phyloP scores from a whole-genome alignment of 2,797 vertebrate species.

The Pseudotriccus pelzelni region DNA sequence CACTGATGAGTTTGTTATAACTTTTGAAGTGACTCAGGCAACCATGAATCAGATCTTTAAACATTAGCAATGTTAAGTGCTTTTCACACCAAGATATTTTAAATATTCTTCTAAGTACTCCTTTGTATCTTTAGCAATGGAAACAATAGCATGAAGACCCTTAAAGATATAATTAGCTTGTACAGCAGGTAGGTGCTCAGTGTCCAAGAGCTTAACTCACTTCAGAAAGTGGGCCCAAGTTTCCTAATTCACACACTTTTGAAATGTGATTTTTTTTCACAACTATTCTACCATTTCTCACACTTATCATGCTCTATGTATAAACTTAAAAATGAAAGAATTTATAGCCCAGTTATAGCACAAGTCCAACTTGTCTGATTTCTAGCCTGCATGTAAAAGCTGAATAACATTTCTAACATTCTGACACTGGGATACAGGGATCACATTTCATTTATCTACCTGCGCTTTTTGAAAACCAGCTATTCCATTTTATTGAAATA shows the following conservation, averaged over 20 bases:
- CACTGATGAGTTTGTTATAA: not conserved
- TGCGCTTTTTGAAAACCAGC: slow-evolving; percentile 41
- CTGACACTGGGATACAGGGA: not conserved
- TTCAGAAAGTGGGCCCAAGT: not conserved
- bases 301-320: not conserved
- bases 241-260: not conserved
- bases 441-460: slow-evolving; percentile 42
- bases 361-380: slow-evolving; percentile 46
- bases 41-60: not conserved
- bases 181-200: not conserved
- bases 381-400: slow-evolving; percentile 16
- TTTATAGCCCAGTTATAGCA: not conserved
- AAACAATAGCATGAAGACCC: not conserved
- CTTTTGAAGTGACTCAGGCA: not conserved
- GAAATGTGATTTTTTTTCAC: not conserved
- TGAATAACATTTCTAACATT: slow-evolving; percentile 9
- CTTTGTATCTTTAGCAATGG: not conserved
- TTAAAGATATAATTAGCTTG: not conserved
- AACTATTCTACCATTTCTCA: not conserved
- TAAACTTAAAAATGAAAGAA: slow-evolving; percentile 44
- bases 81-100: not conserved
- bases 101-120: not conserved
- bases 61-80: not conserved
- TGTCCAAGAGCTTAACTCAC: not conserved
- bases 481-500: slow-evolving; percentile 21